Base-by-base conservation (phyloP, 2,797 vertebrate genomes). In the Gephyroberyx darwinii region DNA sequence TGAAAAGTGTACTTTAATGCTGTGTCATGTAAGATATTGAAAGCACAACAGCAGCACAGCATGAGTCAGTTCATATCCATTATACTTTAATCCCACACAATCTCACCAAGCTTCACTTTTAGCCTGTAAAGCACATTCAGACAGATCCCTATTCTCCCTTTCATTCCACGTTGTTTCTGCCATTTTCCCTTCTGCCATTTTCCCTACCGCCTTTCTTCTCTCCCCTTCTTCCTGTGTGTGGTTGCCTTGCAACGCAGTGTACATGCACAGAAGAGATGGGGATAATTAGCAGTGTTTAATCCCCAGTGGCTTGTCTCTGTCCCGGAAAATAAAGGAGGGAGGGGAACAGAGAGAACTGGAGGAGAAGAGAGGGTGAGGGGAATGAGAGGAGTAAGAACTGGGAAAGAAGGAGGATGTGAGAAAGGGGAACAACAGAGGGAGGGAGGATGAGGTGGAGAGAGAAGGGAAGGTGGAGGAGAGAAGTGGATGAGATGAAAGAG, bases 201-300 rank as follows among this genome's bases (percentile, higher is more conserved):
- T 69, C 56, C 74, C 73, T 65, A 71, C 79, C 78, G 78, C 82
- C 62, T 53, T 71, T 70, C 62, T 62, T 69, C 45, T 26, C 51
- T 26, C 35, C 43, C 22, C 35, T 31, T 84, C 74, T 9, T 69
- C 80, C 39, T 68, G 65, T 71, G 70, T 89, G 70, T 72, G 77
- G 86, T 93, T 91, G 81, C 81, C 88, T 78, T 86, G 78, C 53
- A 86, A 79, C 78, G 76, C 80, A 31, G 70, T 54, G 64, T 72
- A 66, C 86, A 84, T 84, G 77, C 83, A 56, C 85, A 76, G 82
- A 82, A 82, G 88, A 84, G 86, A 85, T 82, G 71, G 81, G 86
- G 89, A 85, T 93, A 93, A 95, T 96, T 94, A 94, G 81, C 85
- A 66, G 50, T 61, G 73, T 63, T 67, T 66, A 70, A 82, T 91